phyloP scores from a whole-genome alignment of 1,140 invertebrate species.

The Panagrolaimus sp. region DNA sequence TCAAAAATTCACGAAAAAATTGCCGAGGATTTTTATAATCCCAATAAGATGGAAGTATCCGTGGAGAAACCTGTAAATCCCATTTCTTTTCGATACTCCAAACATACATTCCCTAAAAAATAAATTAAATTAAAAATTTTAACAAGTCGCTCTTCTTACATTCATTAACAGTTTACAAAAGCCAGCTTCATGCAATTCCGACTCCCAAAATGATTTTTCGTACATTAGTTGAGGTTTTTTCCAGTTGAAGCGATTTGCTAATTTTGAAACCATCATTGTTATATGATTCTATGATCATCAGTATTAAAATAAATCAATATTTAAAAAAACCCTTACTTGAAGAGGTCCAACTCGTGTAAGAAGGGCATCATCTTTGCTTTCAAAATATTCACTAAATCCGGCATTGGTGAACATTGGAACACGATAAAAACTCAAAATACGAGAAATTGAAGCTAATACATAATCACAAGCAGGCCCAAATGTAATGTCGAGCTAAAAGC shows the following conservation, averaged over 20 bases:
- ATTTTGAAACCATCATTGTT: slow-evolving; percentile 29
- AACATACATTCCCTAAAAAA: slow-evolving; percentile 39
- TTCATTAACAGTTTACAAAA: slow-evolving; percentile 50
- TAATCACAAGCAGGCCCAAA: slow-evolving; percentile 50
- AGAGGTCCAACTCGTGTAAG: slow-evolving; percentile 47
- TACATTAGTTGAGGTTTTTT: slow-evolving; percentile 37
- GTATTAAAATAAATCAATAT: neutral
- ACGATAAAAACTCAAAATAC: slow-evolving; percentile 39
- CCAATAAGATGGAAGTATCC: slow-evolving; percentile 33
- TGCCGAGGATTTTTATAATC: slow-evolving; percentile 14
- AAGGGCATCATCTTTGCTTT: slow-evolving; percentile 29
- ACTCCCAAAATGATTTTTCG: slow-evolving; percentile 47
- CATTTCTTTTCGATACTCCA: slow-evolving; percentile 42
- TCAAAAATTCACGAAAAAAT: slow-evolving; percentile 6
- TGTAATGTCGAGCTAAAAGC: slow-evolving; percentile 40
- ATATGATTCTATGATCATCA: slow-evolving; percentile 41
- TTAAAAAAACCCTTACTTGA: slow-evolving; percentile 30
- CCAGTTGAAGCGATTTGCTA: slow-evolving; percentile 41
- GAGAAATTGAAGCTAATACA: slow-evolving; percentile 39
- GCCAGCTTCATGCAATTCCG: slow-evolving; percentile 44
- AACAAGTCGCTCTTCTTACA: slow-evolving; percentile 12
- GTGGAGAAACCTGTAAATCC: slow-evolving; percentile 38
- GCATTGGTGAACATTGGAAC: slow-evolving; percentile 52
- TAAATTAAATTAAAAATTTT: slow-evolving; percentile 1
- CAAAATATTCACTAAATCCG: slow-evolving; percentile 42